Conservation (phyloP, 2,888 invertebrate species). For the Lamellibrachia columna region DNA sequence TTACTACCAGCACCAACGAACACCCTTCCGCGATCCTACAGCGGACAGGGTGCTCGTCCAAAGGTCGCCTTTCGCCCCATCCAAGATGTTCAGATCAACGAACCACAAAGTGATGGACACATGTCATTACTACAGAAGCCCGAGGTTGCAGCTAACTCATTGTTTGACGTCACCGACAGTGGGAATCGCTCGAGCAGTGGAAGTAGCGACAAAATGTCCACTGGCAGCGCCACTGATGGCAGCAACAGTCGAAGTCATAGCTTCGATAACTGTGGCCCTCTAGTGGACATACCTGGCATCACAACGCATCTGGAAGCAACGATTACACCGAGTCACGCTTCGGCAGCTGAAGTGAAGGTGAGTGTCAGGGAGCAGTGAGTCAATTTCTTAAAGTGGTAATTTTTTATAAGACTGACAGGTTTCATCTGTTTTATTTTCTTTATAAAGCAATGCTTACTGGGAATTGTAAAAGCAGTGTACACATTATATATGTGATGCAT, state of each 20-base stretch:
- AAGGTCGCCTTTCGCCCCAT: constrained; percentile 17
- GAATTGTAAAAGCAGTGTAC: no score
- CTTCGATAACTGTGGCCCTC: neutral
- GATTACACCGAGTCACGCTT: neutral
- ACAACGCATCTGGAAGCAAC: neutral
- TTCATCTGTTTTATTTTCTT: no score
- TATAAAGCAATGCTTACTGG: no score
- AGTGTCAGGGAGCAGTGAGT: neutral
- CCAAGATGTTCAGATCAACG: neutral
- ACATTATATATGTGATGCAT: no score
- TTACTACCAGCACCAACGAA: neutral
- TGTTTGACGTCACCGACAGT: constrained; percentile 13
- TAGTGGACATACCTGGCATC: neutral
- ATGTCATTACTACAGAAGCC: neutral
- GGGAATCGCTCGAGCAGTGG: neutral
- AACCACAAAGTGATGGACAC: neutral
- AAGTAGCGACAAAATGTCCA: constrained; percentile 13
- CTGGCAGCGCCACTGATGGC: neutral
- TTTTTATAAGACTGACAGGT: neutral
- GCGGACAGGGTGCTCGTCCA: constrained; percentile 22
- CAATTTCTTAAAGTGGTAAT: neutral
- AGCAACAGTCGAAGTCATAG: constrained; percentile 10
- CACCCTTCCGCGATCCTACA: neutral
- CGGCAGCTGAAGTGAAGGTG: neutral
- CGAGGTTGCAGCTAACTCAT: neutral